A percentile compares a stretch with the other conserved stretches of the same genome.
phyloP scores from a whole-genome alignment of 1,140 invertebrate genomes.

The Drosophila rufa region DNA sequence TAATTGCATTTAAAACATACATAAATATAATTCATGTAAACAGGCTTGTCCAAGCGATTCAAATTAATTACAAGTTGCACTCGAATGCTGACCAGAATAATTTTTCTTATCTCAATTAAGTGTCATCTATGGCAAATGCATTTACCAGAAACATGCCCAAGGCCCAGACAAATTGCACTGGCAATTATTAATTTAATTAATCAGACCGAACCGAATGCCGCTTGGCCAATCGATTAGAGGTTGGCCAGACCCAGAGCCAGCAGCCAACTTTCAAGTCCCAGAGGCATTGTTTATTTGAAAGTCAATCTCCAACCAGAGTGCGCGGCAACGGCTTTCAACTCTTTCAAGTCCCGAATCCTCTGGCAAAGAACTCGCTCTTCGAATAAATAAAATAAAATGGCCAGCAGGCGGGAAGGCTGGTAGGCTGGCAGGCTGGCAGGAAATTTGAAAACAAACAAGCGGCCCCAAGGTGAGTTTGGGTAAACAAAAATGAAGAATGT shows the following conservation, averaged over 20 bases:
- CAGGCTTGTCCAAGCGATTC: neutral
- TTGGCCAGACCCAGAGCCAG: constrained; percentile 4
- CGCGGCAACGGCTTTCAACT: constrained; percentile 20
- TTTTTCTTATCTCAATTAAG: constrained; percentile 46
- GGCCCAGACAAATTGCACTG: constrained; percentile 29
- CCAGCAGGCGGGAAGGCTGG: constrained; percentile 42
- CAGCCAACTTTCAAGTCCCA: neutral
- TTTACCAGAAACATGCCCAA: constrained; percentile 3
- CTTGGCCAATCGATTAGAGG: constrained; percentile 49
- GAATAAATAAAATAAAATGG: constrained; percentile 72
- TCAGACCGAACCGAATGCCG: constrained; percentile 19
- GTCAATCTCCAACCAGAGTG: constrained; percentile 46
- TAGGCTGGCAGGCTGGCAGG: constrained; percentile 36
- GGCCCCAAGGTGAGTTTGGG: constrained; percentile 55
- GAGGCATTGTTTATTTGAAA: constrained; percentile 69
- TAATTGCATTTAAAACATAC: neutral
- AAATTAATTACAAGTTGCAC: neutral
- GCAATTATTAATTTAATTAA: constrained; percentile 12
- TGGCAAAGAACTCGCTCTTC: constrained; percentile 10
- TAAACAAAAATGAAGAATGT: constrained; percentile 82
- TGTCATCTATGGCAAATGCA: constrained; percentile 12
- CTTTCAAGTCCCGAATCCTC: constrained; percentile 8
- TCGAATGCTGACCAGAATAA: neutral
- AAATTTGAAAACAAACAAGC: constrained; percentile 62
- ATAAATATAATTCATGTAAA: no score